Percentiles rank a stretch among this genome's conserved stretches.
phyloP scores from a whole-genome alignment of 2,888 invertebrate genomes.

The Coleophora flavipennella region DNA sequence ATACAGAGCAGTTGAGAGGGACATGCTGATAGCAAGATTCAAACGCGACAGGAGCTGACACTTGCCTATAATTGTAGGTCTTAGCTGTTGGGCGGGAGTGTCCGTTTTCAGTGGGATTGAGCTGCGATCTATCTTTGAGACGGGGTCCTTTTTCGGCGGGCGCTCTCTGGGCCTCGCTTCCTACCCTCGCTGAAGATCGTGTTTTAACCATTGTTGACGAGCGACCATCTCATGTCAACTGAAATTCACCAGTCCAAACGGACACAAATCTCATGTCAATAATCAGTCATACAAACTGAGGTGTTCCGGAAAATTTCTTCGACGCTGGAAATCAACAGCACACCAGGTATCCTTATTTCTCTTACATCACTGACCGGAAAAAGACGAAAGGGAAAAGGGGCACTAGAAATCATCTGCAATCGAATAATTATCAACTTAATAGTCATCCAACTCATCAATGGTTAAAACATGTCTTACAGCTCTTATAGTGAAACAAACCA shows the following conservation, averaged over 20 bases:
- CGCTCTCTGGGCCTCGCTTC: constrained; percentile 50
- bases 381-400: constrained; percentile 39
- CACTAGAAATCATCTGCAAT: constrained; percentile 59
- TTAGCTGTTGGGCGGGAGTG: constrained; percentile 54
- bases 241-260: constrained; percentile 65
- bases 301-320: constrained; percentile 66
- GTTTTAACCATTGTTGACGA: constrained; percentile 73
- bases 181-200: constrained; percentile 71
- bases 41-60: constrained; percentile 56
- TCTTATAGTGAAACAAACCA: constrained; percentile 49
- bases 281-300: constrained; percentile 37
- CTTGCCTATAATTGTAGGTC: constrained; percentile 60
- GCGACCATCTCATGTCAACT: constrained; percentile 69
- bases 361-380: constrained; percentile 44
- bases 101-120: constrained; percentile 57
- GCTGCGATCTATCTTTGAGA: constrained; percentile 59
- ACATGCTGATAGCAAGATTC: constrained; percentile 76
- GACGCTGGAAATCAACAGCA: constrained; percentile 29
- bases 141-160: constrained; percentile 58
- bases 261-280: constrained; percentile 51
- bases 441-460: constrained; percentile 71
- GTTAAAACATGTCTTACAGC: constrained; percentile 73
- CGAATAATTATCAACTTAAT: constrained; percentile 62
- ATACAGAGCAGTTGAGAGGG: constrained; percentile 28
- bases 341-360: constrained; percentile 56